These are phyloP conservation scores for Eremophila alpestris DNA, from an alignment of 2,797 vertebrate genomes.

Conservation along the genomic window DNA sequence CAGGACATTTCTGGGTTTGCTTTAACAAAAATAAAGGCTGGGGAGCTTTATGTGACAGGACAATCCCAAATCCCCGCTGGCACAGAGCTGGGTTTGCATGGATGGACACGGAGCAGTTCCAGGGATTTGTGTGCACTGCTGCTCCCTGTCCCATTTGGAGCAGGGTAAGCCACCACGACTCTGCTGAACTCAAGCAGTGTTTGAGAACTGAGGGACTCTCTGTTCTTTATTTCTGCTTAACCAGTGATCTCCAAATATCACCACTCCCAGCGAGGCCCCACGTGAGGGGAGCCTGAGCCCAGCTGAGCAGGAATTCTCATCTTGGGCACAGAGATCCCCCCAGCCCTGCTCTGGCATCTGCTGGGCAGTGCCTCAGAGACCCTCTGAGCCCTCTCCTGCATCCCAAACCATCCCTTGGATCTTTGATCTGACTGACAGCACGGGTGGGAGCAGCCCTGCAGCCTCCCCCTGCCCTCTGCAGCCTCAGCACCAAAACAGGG, in stretches of 20 bases:
- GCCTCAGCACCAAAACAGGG: background rate
- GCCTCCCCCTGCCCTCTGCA: background rate
- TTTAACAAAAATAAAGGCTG: fast-evolving
- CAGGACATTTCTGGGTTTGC: background rate
- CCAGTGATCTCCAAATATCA: background rate
- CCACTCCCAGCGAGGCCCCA: background rate
- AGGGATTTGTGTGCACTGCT: background rate
- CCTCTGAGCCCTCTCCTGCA: background rate
- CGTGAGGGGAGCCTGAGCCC: fast-evolving
- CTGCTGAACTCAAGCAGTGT: background rate
- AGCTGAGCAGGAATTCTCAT: background rate
- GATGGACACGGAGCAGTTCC: fast-evolving
- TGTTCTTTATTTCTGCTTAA: background rate
- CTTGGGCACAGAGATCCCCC: background rate
- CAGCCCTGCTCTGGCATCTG: background rate
- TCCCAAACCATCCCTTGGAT: background rate
- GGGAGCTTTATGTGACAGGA: background rate
- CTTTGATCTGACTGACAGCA: fast-evolving
- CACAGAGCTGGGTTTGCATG: fast-evolving
- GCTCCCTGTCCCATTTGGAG: background rate
- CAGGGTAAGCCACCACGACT: fast-evolving
- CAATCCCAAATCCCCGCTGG: background rate
- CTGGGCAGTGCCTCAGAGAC: background rate
- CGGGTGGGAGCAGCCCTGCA: background rate
- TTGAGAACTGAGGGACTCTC: background rate